phyloP scores from a whole-genome alignment of 2,888 invertebrate genomes.

The Drosophila histrio region DNA sequence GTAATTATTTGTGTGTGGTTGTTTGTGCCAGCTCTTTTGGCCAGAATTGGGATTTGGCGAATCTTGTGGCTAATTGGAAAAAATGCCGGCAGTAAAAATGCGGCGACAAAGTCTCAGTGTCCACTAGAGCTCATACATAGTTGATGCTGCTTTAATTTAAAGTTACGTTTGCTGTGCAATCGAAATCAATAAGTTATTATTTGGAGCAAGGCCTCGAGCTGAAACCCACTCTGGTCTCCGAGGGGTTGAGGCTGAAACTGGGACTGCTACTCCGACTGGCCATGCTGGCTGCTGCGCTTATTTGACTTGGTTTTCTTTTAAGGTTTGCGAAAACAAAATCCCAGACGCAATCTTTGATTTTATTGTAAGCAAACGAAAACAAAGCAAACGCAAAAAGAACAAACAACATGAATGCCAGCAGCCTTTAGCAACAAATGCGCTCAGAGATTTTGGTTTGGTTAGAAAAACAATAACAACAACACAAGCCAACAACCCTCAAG shows the following conservation, averaged over 20 bases:
- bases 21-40: constrained; percentile 22
- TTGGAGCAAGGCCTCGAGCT: constrained; percentile 37
- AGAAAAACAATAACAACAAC: constrained; percentile 53
- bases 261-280: background rate
- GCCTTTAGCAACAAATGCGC: constrained; percentile 60
- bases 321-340: constrained; percentile 68
- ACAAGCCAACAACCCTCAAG: constrained; percentile 41
- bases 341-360: constrained; percentile 76
- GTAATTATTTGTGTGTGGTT: constrained; percentile 51
- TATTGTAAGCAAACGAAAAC: constrained; percentile 57
- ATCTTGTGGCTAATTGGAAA: constrained; percentile 59
- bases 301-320: constrained; percentile 61
- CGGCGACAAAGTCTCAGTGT: constrained; percentile 11
- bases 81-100: constrained; percentile 23
- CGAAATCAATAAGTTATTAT: constrained; percentile 74
- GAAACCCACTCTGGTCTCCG: constrained; percentile 23
- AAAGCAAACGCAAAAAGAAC: constrained; percentile 57
- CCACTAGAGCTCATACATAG: constrained; percentile 23
- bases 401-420: constrained; percentile 36
- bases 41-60: constrained; percentile 43
- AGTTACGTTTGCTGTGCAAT: constrained; percentile 48
- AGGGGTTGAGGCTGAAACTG: constrained; percentile 24
- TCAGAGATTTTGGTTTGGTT: constrained; percentile 59
- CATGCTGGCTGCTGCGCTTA: constrained; percentile 36
- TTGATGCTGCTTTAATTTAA: constrained; percentile 52